Evolutionary conservation across 2,113 vertebrate genomes (phyloP), one percentile per base, ranked within the genome.

Genomic region (Picathartes gymnocephalus): DNA sequence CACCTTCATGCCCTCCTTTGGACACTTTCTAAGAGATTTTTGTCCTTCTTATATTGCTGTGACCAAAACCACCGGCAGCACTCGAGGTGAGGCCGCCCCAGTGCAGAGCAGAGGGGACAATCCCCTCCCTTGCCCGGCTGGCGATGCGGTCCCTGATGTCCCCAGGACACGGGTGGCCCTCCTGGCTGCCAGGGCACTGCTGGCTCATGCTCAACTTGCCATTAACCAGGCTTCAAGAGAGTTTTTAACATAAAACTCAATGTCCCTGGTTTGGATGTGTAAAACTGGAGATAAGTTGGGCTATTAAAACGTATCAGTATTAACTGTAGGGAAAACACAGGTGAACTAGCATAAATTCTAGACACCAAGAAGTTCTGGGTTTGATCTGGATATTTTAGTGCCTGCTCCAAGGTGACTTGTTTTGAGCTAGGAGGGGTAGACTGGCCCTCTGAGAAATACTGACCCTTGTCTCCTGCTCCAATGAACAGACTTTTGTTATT

Each of bases 111-210:
- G 31, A 76, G 71, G 1, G 85, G 14, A 64, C 42, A 88, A 56
- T 62, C 35, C 65, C 48, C 56, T 79, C n/a, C 16, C 35, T 27
- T 45, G 14, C 25, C 57, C 0, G 0, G 10, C 48, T 79, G 48
- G 2, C 0, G 0, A 8, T 35, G 48, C 35, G 79, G 30, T 40
- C 6, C 48, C 42, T 64, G 74, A 48, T 71, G 17, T 0, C 6
- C 64, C 19, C 74, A 71, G 48, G 30, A 62, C 48, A 47, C 0
- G 0, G 0, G 0, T 54, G 74, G 21, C 50, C 25, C 21, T 57
- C 42, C 57, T 64, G 42, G 35, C 56, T 71, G 31, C 66, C 85
- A 80, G 66, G 25, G 21, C 66, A 64, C 57, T 50, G 66, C 57
- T 88, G 66, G 1, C 50, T 42, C 17, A 5, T 0, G 6, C 37